Base-by-base conservation (phyloP, 2,888 invertebrate species). In the Gandaritis pyraliata region DNA sequence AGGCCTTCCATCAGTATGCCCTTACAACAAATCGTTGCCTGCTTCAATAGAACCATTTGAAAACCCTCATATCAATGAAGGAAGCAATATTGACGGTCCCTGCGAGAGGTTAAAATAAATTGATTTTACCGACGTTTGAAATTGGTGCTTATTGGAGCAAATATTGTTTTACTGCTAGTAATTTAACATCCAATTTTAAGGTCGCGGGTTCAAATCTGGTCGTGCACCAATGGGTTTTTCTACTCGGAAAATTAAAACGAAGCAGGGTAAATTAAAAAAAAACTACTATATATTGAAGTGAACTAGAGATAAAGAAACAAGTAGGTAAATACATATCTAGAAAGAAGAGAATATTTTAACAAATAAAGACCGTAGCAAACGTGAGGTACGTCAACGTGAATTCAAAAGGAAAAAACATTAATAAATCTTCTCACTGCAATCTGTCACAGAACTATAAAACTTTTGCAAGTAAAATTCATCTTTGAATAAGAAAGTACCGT, bases 61-160 rank as follows among this genome's bases (percentile, higher is more conserved):
- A 73, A 73, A 61, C 11, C 58, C 66, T 53, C 62, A 66, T 63
- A 49, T 70, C 69, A 69, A 74, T 72, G 66, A 71, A 74, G 71
- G 69, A 74, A 78, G 72, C 64, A 49, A 72, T 68, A 71, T 68
- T 58, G 65, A 59, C 66, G 61, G 67, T 47, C 55, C 62, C 54
- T 66, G 23, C 57, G 64, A 58, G 54, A 58, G 45, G 45, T 61
- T 45, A 45, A 57, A 50, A 48, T 45, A 39, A 51, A 48, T 58
- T 47, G 58, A 56, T 56, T 45, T 18, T 23, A 16, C 51, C 36
- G 47, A 43, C n/a, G 29, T 46, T 41, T 30, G 15, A 16, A 45
- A 45, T 30, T 45, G 45, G 13, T 30, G 23, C 23, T 23, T 23
- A 5, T 23, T 23, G 0, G 10, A 43, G 33, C 10, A 10, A 11